Evolutionary conservation across 2,888 invertebrate species (phyloP).

Genomic region (Coremacera marginata): DNA sequence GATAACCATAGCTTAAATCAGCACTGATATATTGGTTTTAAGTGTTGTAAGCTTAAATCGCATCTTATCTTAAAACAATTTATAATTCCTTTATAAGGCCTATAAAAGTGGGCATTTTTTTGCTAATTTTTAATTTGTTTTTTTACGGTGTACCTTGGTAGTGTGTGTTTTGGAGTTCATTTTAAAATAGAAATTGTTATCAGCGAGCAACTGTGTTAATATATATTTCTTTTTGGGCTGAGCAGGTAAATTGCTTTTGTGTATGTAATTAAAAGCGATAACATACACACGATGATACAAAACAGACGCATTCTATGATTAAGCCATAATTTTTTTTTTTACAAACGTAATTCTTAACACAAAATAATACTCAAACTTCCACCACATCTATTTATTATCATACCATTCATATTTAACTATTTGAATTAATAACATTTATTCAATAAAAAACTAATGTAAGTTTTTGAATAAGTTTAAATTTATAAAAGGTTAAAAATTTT

Average conservation of each 20-base stretch:
- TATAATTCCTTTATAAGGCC: too few species aligned
- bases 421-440: too few species aligned
- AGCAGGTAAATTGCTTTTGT: conserved; percentile 48
- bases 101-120: too few species aligned
- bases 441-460: too few species aligned
- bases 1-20: too few species aligned
- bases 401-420: neutral
- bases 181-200: conserved; percentile 16
- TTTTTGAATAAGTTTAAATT: too few species aligned
- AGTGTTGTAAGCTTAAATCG: too few species aligned
- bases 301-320: neutral
- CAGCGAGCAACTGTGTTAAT: conserved; percentile 26
- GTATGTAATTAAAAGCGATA: conserved; percentile 64
- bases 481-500: too few species aligned
- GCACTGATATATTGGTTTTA: too few species aligned
- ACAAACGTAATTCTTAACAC: neutral
- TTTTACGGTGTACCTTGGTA: neutral
- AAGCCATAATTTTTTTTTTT: neutral
- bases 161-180: neutral
- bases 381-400: neutral
- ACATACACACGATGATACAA: conserved; percentile 27
- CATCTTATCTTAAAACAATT: too few species aligned
- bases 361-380: neutral
- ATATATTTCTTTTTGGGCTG: conserved; percentile 1
- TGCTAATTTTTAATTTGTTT: neutral